A percentile compares a stretch with the other conserved stretches of the same genome.
These are phyloP conservation scores for Embiotoca jacksoni DNA, from an alignment of 2,113 vertebrate genomes.

Conservation along the genomic window DNA sequence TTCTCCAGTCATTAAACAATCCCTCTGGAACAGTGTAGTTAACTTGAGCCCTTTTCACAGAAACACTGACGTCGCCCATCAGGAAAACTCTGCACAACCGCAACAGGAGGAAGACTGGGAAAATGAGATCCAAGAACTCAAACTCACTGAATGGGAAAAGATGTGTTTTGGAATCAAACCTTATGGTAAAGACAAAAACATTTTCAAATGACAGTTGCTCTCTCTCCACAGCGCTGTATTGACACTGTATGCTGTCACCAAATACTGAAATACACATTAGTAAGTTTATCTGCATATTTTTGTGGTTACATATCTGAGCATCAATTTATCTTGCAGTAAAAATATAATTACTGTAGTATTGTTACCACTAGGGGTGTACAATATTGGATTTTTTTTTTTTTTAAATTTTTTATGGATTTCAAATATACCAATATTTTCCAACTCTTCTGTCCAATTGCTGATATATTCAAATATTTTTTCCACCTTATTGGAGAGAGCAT, in stretches of 20 bases:
- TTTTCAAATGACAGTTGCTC: background rate
- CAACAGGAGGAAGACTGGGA: constrained; percentile 80
- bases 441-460: too few relatives aligned
- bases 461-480: too few relatives aligned
- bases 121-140: constrained; percentile 68
- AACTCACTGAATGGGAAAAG: constrained; percentile 11
- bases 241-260: background rate
- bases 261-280: background rate
- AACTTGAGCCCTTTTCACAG: constrained; percentile 32
- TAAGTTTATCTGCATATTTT: too few relatives aligned
- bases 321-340: too few relatives aligned
- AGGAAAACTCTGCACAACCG: background rate
- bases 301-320: too few relatives aligned
- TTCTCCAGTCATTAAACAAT: too few relatives aligned
- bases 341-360: background rate
- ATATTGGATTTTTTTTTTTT: too few relatives aligned
- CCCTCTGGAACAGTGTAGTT: background rate
- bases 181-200: constrained; percentile 72
- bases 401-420: too few relatives aligned
- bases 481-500: too few relatives aligned
- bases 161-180: constrained; percentile 17
- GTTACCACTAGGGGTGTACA: background rate
- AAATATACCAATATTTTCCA: too few relatives aligned
- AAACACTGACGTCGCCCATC: background rate
- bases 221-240: background rate